Percentiles rank a stretch among this genome's conserved stretches.
Conservation (phyloP, 2,888 invertebrate species). For the Volucella inanis region DNA sequence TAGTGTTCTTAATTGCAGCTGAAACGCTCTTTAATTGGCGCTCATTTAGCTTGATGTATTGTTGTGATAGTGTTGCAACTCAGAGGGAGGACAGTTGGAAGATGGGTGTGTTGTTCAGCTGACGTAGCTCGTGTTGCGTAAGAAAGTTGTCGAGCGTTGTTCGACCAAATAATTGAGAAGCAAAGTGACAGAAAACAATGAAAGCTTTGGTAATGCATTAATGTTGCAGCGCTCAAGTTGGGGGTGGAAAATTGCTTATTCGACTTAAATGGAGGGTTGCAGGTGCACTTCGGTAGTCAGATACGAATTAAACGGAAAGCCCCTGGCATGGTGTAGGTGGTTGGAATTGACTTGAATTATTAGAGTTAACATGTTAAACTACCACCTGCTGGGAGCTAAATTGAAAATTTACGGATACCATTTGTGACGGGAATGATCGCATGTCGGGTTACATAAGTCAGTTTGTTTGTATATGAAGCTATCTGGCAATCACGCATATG, state of each 20-base stretch:
- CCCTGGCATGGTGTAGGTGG: constrained; percentile 40
- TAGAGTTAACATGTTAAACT: constrained; percentile 29
- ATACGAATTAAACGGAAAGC: constrained; percentile 1
- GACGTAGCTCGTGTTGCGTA: constrained; percentile 48
- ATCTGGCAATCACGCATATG: no score
- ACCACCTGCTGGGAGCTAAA: constrained; percentile 15
- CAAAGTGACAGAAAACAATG: constrained; percentile 21
- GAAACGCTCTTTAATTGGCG: constrained; percentile 69
- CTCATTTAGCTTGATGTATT: constrained; percentile 34
- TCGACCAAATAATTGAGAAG: not conserved
- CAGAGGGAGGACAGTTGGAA: constrained; percentile 13
- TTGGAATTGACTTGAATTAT: constrained; percentile 52
- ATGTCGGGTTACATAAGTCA: constrained; percentile 25
- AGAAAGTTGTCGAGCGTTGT: constrained; percentile 3
- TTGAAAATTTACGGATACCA: not conserved
- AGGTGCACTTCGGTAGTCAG: not conserved
- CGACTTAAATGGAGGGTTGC: constrained; percentile 46
- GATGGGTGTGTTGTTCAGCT: constrained; percentile 39
- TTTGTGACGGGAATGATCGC: constrained; percentile 23
- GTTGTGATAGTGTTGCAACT: constrained; percentile 8
- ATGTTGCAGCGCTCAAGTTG: constrained; percentile 23
- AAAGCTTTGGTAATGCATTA: constrained; percentile 32
- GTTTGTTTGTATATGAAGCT: no score
- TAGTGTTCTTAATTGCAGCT: constrained; percentile 66
- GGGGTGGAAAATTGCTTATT: constrained; percentile 53